Evolutionary conservation across 1,140 invertebrate genomes (phyloP), one percentile per base, ranked within the genome.

Genomic region (Thaumetopoea pityocampa): DNA sequence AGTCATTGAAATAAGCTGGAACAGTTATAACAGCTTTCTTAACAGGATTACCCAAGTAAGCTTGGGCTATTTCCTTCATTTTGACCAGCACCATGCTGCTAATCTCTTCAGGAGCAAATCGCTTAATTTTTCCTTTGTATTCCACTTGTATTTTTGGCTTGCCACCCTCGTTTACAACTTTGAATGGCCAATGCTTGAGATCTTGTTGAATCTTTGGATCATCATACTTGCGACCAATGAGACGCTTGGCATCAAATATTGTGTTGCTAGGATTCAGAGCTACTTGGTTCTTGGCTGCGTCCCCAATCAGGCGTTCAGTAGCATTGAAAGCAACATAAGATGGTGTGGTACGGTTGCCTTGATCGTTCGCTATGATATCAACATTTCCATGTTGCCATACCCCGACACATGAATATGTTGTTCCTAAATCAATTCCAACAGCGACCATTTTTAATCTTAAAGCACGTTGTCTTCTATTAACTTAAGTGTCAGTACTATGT

Each of bases 341-440:
- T 1, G 95, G 95, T 14, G 95, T 97, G 14, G 95, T 97, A 26
- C 96, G 83, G 81, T 97, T 97, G 4, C 96, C 96, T 85, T 96
- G 94, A 63, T 97, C 96, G 66, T 98, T 98, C 53, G 95, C 95
- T 56, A 97, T 96, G 52, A 97, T 96, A 69, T 97, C 95, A 6
- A 97, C 95, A 80, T 95, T 96, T 24, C 93, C 95, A 67, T 96
- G 88, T 57, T 93, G 71, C 67, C 89, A 94, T 2, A 94, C 92
- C 24, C 92, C 93, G 4, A 95, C 93, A 53, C 93, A 94, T 20
- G 92, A 93, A 71, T 93, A 94, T 4, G 93, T 94, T 15, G 93
- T 94, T 20, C 93, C 93, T 63, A 93, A 85, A 85, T 93, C 92
- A 56, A 93, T 93, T 59, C 92, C 92, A 67, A 93, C 88, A 30